Percentiles rank a stretch among this genome's conserved stretches.
Conservation (phyloP, 1,140 invertebrate species). For the Drosophila kikkawai region DNA sequence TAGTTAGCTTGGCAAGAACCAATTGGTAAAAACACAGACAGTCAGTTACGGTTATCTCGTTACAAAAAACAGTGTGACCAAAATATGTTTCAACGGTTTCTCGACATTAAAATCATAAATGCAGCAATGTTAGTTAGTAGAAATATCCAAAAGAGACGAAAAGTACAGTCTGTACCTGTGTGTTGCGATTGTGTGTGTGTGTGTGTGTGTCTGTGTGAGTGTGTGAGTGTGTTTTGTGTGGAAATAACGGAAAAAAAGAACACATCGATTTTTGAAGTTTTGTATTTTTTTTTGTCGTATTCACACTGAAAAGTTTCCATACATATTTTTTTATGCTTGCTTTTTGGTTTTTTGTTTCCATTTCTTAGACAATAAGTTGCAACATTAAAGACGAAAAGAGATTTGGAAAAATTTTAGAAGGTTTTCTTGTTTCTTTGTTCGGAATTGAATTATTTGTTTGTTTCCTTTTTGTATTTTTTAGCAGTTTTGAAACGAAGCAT, state of each 20-base stretch:
- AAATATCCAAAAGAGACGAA: constrained; percentile 64
- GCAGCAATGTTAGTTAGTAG: constrained; percentile 77
- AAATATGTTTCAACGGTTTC: constrained; percentile 59
- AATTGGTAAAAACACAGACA: constrained; percentile 76
- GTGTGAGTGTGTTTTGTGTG: constrained; percentile 33
- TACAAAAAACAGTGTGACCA: constrained; percentile 70
- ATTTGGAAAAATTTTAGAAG: constrained; percentile 68
- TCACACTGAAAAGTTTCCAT: constrained; percentile 55
- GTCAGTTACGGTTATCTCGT: constrained; percentile 72
- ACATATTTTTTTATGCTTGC: constrained; percentile 47
- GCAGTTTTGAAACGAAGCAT: constrained; percentile 26
- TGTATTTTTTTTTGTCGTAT: constrained; percentile 25
- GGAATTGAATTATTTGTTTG: constrained; percentile 22
- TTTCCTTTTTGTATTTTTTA: constrained; percentile 1
- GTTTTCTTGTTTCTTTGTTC: constrained; percentile 39
- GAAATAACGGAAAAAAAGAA: constrained; percentile 33
- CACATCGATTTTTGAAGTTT: constrained; percentile 46
- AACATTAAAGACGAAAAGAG: constrained; percentile 85
- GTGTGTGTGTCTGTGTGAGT: constrained; percentile 24
- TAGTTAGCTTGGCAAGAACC: constrained; percentile 76
- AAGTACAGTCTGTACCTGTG: constrained; percentile 61
- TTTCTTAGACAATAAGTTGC: constrained; percentile 84
- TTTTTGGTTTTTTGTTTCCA: constrained; percentile 53
- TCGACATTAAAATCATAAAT: constrained; percentile 75
- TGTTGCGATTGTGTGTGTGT: constrained; percentile 11